Base-by-base conservation (phyloP, 2,113 vertebrate species). In the Gymnorhina tibicen region DNA sequence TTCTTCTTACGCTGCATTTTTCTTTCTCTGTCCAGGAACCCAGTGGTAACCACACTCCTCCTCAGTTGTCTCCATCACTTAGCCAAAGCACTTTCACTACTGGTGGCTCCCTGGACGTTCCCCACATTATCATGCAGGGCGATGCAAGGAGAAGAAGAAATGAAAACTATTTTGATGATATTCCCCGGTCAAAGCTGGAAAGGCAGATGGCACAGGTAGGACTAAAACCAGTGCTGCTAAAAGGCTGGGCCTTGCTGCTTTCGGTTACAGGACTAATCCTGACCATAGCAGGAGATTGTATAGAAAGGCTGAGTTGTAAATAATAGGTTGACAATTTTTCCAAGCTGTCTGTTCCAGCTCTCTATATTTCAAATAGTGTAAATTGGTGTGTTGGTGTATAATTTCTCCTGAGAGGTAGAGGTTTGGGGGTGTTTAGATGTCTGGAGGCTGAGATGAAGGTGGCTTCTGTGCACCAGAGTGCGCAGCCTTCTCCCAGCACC, bases 111-210 rank as follows among this genome's bases (percentile, higher is more conserved):
- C 99, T 99, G 97, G 99, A 99, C 99, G 99, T 99, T 97, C 99
- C 99, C 98, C 99, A 99, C 98, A 99, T 99, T 98, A 99, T 99
- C 98, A 99, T 99, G 99, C 99, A 99, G 99, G 99, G 99, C 11
- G 99, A 99, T 98, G 99, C 99, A 92, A 98, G 99, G 97, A 99
- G 99, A 97, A 98, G 99, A 98, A 99, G 99, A 98, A 99, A 99
- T 96, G 99, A 99, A 95, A 99, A 99, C 98, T 99, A 99, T 98
- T 99, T 99, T 60, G 99, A 99, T 89, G 99, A 99, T 97, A 99
- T 99, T 97, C 99, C 99, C 84, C 98, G 99, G 97, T 99, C 99
- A 96, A 99, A 99, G 98, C 98, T 99, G 98, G 99, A 99, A 98
- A 98, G 99, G 97, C 99, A 99, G 98, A 99, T 99, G 99, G 99